These are phyloP conservation scores for Schrankia costaestrigalis DNA, from an alignment of 2,888 invertebrate genomes.

Conservation along the genomic window DNA sequence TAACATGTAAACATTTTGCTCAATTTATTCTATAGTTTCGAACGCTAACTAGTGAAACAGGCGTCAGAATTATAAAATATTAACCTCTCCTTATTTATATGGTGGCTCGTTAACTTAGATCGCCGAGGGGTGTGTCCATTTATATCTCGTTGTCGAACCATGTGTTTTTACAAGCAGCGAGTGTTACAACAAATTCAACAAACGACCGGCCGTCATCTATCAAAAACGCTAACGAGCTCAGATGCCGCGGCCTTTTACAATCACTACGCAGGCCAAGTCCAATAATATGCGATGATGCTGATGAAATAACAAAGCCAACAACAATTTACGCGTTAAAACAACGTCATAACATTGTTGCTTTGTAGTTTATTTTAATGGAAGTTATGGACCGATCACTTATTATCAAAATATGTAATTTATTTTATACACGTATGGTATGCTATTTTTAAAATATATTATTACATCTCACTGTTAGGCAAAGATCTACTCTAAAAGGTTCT, in stretches of 20 bases:
- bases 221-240: constrained; percentile 77
- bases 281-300: constrained; percentile 70
- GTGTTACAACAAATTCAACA: constrained; percentile 76
- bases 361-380: constrained; percentile 23
- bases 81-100: constrained; percentile 72
- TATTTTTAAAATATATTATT: no score
- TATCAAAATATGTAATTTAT: constrained; percentile 7
- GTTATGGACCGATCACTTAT: constrained; percentile 12
- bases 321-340: constrained; percentile 45
- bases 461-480: no score
- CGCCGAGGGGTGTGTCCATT: constrained; percentile 77
- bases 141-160: constrained; percentile 74
- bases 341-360: constrained; percentile 48
- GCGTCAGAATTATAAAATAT: constrained; percentile 65
- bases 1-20: constrained; percentile 32
- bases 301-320: constrained; percentile 51
- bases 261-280: constrained; percentile 53
- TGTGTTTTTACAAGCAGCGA: constrained; percentile 71
- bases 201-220: constrained; percentile 77
- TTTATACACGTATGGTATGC: background rate
- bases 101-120: constrained; percentile 75
- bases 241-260: constrained; percentile 74
- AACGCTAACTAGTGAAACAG: constrained; percentile 43
- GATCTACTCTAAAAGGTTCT: no score
- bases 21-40: constrained; percentile 39